Base-by-base conservation (phyloP, 2,113 vertebrate genomes). In the Lynx canadensis region DNA sequence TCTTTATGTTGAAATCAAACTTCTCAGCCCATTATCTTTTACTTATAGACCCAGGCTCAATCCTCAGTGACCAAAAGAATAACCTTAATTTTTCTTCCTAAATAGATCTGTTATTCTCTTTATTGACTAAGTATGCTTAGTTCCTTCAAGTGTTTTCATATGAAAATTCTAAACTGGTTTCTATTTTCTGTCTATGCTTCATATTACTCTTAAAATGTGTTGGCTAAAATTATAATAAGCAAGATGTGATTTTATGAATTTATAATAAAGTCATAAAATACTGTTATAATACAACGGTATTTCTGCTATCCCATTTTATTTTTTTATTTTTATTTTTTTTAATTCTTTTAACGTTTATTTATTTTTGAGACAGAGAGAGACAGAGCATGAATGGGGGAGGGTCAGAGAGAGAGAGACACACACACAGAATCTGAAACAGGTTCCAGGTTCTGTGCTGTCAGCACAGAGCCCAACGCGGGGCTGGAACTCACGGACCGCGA, bases 251-350 rank as follows among this genome's bases (percentile, higher is more conserved):
- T 79, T 48, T 63, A 38, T 78, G 6, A 69, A 81, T 74, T 85
- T 81, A 65, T 81, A 78, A 81, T 69, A 93, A 89, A 79, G 57
- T 63, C 33, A 83, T 79, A 95, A 97, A 93, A 80, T 74, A 50
- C 60, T 74, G 15, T 79, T 60, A 89, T 89, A 82, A 33, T 78
- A 57, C 16, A 79, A 16, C 13, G 45, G 5, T 73, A 84, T 89
- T 92, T 74, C 50, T 74, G 10, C 55, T 88, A 45, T n/a, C 36
- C 14, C 36, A 78, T 63, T 91, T 93, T 83, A 83, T 45, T 45
- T 45, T 45, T 45, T 45, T 7, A 45, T 45, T 45, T 45, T 41
- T 41, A 41, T 41, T 41, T 45, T 45, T 45, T 45, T 45, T 0
- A 45, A 45, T 45, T 45, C 7, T 45, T 45, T 45, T 45, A 45